Base-by-base conservation (phyloP, 2,888 invertebrate species). In the Catonia carolina region DNA sequence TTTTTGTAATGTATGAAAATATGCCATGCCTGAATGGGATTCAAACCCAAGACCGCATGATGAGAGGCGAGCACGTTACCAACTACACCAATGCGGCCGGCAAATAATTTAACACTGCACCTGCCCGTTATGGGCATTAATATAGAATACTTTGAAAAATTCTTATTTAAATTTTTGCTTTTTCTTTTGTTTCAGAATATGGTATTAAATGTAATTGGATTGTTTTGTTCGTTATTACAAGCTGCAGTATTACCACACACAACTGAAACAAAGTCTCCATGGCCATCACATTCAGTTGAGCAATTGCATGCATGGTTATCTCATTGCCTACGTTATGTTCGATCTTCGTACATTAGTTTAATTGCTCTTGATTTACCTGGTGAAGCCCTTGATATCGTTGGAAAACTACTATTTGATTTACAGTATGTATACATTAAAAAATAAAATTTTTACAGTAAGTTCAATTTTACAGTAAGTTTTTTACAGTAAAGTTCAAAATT, bases 321-420 rank as follows among this genome's bases (percentile, higher is more conserved):
- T 1, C 84, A 86, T 68, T 89, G 92, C 71, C 77, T 96, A 51
- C 78, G 88, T 47, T 84, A 86, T 65, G 82, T 94, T 36, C 77
- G 89, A 59, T 85, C 87, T 53, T 86, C 90, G 47, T 90, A 92
- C 69, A 83, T 85, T 36, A 82, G 85, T 4, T 74, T 96, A 18
- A 83, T 92, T 63, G 84, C 86, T 58, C 75, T 94, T 35, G 95
- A 96, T 72, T 75, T 95, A 57, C 93, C 93, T 0, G 85, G 84
- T 54, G 93, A 95, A 73, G 90, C 91, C 3, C 75, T 93, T 53
- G 89, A 89, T 65, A 83, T 91, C 59, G 83, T 96, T 51, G 86
- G 89, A 67, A 83, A 82, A 62, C 80, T 95, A 41, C 85, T 94
- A 63, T 85, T 92, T 71, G 91, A 95, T 70, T 81, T 95, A 67